These are phyloP conservation scores for Loxodonta africana DNA, from an alignment of 2,113 vertebrate genomes.

Conservation along the genomic window DNA sequence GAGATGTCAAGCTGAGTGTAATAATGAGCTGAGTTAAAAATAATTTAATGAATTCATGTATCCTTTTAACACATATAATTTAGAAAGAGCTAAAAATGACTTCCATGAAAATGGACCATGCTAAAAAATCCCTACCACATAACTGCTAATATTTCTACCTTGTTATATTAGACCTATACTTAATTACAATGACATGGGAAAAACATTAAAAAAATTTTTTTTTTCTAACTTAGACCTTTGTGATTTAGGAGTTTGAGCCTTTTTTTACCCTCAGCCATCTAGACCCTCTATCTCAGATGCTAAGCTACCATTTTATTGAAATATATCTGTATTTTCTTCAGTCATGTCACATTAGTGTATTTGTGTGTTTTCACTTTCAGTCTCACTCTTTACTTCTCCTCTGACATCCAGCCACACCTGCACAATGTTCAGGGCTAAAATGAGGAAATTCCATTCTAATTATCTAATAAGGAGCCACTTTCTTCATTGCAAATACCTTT, in stretches of 20 bases:
- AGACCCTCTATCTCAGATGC: not conserved
- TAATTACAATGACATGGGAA: not conserved
- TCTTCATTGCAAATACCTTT: not conserved
- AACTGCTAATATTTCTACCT: constrained; percentile 63
- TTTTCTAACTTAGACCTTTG: constrained; percentile 10
- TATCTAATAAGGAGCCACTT: not conserved
- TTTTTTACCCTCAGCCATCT: not conserved
- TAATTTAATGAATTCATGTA: constrained; percentile 88
- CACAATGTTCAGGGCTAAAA: not conserved
- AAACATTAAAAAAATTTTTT: not conserved
- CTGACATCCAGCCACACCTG: not conserved
- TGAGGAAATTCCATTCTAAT: not conserved
- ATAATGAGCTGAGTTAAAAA: constrained; percentile 90
- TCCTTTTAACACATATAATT: constrained; percentile 85
- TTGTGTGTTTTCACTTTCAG: not conserved
- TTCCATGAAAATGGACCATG: constrained; percentile 73
- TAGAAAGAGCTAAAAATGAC: constrained; percentile 79
- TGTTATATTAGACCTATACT: constrained; percentile 45
- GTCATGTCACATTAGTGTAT: not conserved
- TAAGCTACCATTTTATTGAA: constrained; percentile 5
- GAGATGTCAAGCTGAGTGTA: constrained; percentile 86
- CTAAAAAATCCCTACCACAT: constrained; percentile 69
- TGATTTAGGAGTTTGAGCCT: not conserved
- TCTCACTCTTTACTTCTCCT: not conserved
- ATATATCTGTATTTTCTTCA: constrained; percentile 11